Conservation (phyloP, 2,113 vertebrate genomes). For the Syngnathus scovelli region DNA sequence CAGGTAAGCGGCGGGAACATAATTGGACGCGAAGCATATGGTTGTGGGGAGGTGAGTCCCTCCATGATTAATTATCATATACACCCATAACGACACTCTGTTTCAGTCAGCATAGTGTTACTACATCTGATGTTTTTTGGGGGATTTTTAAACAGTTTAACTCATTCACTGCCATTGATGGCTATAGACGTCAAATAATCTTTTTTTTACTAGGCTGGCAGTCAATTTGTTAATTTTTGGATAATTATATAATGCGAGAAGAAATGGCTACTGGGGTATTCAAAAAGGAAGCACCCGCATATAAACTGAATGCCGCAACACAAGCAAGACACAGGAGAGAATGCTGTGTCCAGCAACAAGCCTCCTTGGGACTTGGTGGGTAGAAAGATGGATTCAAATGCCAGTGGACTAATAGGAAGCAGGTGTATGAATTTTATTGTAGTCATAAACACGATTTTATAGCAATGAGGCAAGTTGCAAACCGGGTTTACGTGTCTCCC, state of each 20-base stretch:
- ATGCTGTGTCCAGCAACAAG: neutral
- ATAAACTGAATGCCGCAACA: neutral
- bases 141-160: too few relatives aligned
- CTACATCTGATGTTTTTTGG: neutral
- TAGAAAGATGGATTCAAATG: neutral
- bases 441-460: neutral
- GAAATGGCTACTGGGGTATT: neutral
- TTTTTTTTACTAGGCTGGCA: too few relatives aligned
- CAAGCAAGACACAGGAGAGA: neutral
- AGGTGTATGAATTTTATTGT: neutral
- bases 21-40: slow-evolving; percentile 63
- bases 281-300: neutral
- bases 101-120: slow-evolving; percentile 39
- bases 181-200: neutral
- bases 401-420: neutral
- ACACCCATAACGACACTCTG: slow-evolving; percentile 19
- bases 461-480: neutral
- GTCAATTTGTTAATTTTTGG: neutral
- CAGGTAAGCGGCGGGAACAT: slow-evolving; percentile 41
- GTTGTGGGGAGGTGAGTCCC: slow-evolving; percentile 39
- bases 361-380: neutral
- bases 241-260: neutral
- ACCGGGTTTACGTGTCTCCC: neutral
- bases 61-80: slow-evolving; percentile 51
- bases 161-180: too few relatives aligned